These are phyloP conservation scores for Danio aesculapii DNA, from an alignment of 2,797 vertebrate genomes.

Conservation along the genomic window DNA sequence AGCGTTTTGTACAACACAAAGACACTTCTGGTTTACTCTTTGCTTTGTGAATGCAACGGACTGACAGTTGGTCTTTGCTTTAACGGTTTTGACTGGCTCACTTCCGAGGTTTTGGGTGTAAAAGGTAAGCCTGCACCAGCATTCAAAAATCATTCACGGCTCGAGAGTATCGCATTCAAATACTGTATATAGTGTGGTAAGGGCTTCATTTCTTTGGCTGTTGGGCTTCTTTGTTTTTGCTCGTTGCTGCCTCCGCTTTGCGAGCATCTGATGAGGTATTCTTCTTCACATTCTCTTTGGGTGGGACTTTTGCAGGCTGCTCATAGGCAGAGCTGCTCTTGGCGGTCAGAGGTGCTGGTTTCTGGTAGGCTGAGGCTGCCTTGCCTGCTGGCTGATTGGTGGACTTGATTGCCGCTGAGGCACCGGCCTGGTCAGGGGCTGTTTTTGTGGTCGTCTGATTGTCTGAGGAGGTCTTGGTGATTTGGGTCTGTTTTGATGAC, in stretches of 20 bases:
- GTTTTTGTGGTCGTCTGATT: constrained; percentile 55
- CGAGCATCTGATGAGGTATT: constrained; percentile 57
- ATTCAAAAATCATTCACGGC: constrained; percentile 31
- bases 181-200: constrained; percentile 31
- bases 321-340: constrained; percentile 22
- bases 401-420: constrained; percentile 18
- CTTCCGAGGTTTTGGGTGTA: constrained; percentile 15
- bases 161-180: constrained; percentile 37
- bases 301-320: constrained; percentile 46
- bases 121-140: constrained; percentile 31
- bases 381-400: constrained; percentile 55
- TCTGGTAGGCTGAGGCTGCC: constrained; percentile 54
- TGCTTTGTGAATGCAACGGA: constrained; percentile 52
- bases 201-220: constrained; percentile 70
- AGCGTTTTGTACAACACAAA: constrained; percentile 33
- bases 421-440: constrained; percentile 54
- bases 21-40: constrained; percentile 56
- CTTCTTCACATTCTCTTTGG: constrained; percentile 72
- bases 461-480: constrained; percentile 67
- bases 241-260: constrained; percentile 64
- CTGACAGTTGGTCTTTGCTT: constrained; percentile 43
- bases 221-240: constrained; percentile 68
- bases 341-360: constrained; percentile 25
- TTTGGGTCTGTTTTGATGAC: constrained; percentile 65
- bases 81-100: constrained; percentile 52